Conservation (phyloP, 2,888 invertebrate genomes). For the Lymantria monacha region DNA sequence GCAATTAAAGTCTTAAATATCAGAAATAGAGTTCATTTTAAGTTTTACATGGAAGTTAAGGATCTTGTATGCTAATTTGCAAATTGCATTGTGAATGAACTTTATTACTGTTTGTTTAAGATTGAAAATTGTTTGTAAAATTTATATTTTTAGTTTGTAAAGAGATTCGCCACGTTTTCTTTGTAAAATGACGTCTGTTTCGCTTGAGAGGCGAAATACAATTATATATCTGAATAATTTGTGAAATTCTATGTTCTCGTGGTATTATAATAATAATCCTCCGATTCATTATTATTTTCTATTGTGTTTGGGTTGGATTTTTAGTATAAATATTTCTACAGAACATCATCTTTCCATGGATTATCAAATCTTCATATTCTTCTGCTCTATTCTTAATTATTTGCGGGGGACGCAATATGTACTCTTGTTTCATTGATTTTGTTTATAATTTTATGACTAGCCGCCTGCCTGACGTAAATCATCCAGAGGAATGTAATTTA, state of each 20-base stretch:
- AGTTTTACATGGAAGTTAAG: constrained; percentile 1
- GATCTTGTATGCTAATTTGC: constrained; percentile 11
- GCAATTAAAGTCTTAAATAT: constrained; percentile 5
- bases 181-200: constrained; percentile 36
- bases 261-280: too few species aligned
- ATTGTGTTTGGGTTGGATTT: too few species aligned
- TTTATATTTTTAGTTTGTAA: constrained; percentile 1
- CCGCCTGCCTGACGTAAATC: too few species aligned
- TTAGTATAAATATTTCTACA: too few species aligned
- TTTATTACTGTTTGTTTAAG: neutral
- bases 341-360: too few species aligned
- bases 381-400: too few species aligned
- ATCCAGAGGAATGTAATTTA: too few species aligned
- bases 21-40: constrained; percentile 11
- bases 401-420: too few species aligned
- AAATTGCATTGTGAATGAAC: neutral
- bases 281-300: too few species aligned
- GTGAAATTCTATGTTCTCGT: constrained; percentile 13
- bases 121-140: constrained; percentile 5
- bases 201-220: constrained; percentile 22
- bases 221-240: constrained; percentile 23
- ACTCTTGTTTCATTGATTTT: too few species aligned
- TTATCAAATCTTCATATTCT: too few species aligned
- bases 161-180: constrained; percentile 31
- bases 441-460: too few species aligned